These are phyloP conservation scores for Lasiommata megera DNA, from an alignment of 2,888 invertebrate genomes.

Conservation along the genomic window DNA sequence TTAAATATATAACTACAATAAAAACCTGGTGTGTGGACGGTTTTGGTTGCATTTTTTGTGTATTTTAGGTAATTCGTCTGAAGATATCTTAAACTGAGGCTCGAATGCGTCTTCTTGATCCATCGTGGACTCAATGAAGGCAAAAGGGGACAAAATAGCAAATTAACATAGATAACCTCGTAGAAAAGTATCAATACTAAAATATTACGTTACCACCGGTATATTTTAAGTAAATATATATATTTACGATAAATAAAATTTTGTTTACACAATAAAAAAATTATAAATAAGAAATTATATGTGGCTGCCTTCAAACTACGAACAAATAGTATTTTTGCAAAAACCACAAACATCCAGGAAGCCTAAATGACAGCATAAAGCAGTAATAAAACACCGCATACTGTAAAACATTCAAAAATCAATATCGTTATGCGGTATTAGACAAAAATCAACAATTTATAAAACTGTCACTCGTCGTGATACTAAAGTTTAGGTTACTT, in stretches of 20 bases:
- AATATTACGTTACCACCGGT: not conserved
- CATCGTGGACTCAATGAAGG: constrained; percentile 55
- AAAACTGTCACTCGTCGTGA: constrained; percentile 38
- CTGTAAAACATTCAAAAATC: constrained; percentile 56
- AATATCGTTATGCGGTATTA: constrained; percentile 64
- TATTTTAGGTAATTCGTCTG: constrained; percentile 68
- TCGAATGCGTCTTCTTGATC: constrained; percentile 57
- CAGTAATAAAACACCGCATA: constrained; percentile 45
- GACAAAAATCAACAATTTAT: constrained; percentile 37
- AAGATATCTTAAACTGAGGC: constrained; percentile 50
- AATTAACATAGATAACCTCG: constrained; percentile 7
- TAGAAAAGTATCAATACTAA: constrained; percentile 9
- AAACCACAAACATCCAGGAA: constrained; percentile 36
- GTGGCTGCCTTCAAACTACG: constrained; percentile 21
- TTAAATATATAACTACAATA: constrained; percentile 33
- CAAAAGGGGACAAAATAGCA: constrained; percentile 36
- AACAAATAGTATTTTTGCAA: constrained; percentile 15
- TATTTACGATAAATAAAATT: not conserved
- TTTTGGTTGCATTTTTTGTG: constrained; percentile 69
- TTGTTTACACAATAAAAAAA: constrained; percentile 11
- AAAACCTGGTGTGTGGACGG: constrained; percentile 75
- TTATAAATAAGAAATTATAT: constrained; percentile 19
- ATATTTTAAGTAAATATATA: not conserved
- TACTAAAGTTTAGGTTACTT: constrained; percentile 48
- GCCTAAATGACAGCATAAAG: constrained; percentile 42